phyloP scores from a whole-genome alignment of 1,140 invertebrate genomes.

The Apis florea region DNA sequence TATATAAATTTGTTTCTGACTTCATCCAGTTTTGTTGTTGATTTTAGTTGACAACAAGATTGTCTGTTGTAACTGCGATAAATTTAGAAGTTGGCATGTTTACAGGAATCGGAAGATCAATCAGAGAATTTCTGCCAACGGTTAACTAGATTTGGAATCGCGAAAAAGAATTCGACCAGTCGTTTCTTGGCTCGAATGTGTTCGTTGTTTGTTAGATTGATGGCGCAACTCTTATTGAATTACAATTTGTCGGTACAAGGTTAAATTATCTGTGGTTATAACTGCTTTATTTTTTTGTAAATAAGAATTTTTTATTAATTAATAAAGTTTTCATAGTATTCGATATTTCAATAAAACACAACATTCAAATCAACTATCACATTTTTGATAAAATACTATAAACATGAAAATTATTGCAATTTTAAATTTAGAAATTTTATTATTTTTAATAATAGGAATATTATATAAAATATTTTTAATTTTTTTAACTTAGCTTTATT shows the following conservation, averaged over 20 bases:
- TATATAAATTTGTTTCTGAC: neutral
- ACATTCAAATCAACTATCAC: no score
- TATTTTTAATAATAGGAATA: neutral
- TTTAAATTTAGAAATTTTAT: neutral
- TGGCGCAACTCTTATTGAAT: conserved; percentile 40
- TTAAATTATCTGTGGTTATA: conserved; percentile 14
- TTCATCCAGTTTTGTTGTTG: neutral
- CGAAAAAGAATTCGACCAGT: neutral
- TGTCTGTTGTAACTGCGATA: conserved; percentile 17
- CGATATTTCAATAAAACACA: no score
- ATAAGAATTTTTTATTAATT: neutral
- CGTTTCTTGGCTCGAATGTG: neutral
- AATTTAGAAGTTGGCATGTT: conserved; percentile 42
- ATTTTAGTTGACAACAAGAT: neutral
- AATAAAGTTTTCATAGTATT: neutral
- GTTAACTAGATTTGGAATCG: conserved; percentile 5
- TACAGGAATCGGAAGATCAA: conserved; percentile 20
- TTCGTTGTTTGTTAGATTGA: neutral
- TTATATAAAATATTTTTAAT: neutral
- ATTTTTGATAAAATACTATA: neutral
- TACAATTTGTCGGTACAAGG: neutral
- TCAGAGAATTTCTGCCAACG: conserved; percentile 18
- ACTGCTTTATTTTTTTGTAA: neutral
- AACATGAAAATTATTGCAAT: neutral
- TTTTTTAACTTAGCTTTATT: neutral